Evolutionary conservation across 1,140 invertebrate genomes (phyloP), one percentile per base, ranked within the genome.

Genomic region (Philaenus spumarius): DNA sequence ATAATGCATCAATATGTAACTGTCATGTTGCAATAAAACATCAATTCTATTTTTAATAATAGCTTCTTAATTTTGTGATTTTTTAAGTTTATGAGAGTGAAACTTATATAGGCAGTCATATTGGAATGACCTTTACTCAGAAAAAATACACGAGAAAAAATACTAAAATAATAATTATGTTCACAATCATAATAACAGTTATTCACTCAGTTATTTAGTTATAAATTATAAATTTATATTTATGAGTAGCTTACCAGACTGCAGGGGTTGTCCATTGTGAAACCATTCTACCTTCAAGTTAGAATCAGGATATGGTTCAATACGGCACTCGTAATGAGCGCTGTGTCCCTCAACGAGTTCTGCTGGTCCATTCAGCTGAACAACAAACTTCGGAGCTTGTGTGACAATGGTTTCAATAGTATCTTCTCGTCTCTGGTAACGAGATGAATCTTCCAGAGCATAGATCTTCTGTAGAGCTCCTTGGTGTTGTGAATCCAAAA

Each of bases 231-330:
- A 7, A 37, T 7, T 9, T 7, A 7, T n/a, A 37, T 37, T n/a
- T n/a, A n/a, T n/a, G n/a, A n/a, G n/a, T n/a, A n/a, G n/a, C 39
- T 37, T 57, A 67, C 83, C 81, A 58, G 88, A 91, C 67, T 85
- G 86, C n/a, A 97, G 72, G 37, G 92, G 90, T 72, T 93, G 87
- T 47, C 90, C 92, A 71, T 97, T 94, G 66, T 92, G 87, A 72
- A 90, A 93, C 94, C 94, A 97, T 73, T 95, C 91, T 1, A 97
- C 89, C 62, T 89, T 86, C 69, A 98, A 84, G 52, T 87, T 89
- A 1, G 93, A 84, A 77, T 99, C 96, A 9, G 93, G 93, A 68
- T 95, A 90, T 37, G 96, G 97, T 66, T 96, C 90, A 66, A 99
- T 90, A 46, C 92, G 83, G 67, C 94, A 97, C 76, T 98, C 95